phyloP scores from a whole-genome alignment of 2,797 vertebrate species.

The Aulostomus chinensis region DNA sequence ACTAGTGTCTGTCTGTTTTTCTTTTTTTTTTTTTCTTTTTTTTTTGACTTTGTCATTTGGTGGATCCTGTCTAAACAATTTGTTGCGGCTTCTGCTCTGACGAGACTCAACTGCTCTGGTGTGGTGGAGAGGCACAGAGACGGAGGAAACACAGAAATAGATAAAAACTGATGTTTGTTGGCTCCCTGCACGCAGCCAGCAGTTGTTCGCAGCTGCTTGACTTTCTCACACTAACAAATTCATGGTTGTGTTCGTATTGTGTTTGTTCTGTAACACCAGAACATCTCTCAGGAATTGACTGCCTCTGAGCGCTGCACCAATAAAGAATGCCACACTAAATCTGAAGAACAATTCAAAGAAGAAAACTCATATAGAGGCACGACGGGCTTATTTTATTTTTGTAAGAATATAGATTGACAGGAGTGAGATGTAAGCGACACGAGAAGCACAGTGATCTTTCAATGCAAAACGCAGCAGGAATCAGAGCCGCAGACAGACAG shows the following conservation, averaged over 20 bases:
- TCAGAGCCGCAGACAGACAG: slow-evolving; percentile 19
- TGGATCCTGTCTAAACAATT: slow-evolving; percentile 31
- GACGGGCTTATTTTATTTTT: too few species aligned
- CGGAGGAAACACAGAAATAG: slow-evolving; percentile 15
- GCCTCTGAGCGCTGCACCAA: too few species aligned
- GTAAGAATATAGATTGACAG: too few species aligned
- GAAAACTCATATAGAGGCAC: slow-evolving; percentile 10
- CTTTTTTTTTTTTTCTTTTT: too few species aligned
- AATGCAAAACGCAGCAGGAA: slow-evolving; percentile 29
- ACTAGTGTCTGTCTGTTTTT: too few species aligned
- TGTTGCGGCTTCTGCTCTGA: too few species aligned
- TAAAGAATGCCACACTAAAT: too few species aligned
- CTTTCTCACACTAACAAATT: slow-evolving; percentile 28
- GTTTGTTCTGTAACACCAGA: slow-evolving; percentile 22
- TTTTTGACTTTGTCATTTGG: slow-evolving; percentile 11
- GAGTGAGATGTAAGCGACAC: too few species aligned
- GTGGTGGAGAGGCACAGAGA: slow-evolving; percentile 3
- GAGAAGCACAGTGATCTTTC: slow-evolving; percentile 24
- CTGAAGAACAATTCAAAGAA: background rate
- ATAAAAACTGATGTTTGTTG: slow-evolving; percentile 11
- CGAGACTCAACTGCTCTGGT: too few species aligned
- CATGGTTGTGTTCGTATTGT: background rate
- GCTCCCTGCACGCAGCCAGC: slow-evolving; percentile 5
- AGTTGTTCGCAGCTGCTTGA: slow-evolving; percentile 34
- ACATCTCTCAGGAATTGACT: slow-evolving; percentile 5